Evolutionary conservation across 2,888 invertebrate genomes (phyloP).

Genomic region (Exephanes ischioxanthus): DNA sequence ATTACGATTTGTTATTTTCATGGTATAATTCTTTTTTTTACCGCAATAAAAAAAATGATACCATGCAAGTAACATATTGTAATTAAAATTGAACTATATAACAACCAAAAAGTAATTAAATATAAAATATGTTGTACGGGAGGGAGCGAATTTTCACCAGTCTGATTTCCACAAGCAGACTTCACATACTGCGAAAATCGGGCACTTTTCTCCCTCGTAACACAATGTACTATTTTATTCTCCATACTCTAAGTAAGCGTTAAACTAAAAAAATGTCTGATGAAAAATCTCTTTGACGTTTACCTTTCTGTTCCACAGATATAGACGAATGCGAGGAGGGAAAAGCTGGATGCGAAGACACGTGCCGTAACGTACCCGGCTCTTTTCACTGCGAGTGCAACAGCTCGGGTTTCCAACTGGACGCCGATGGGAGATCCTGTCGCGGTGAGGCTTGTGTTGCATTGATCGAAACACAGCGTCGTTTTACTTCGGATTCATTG

Average conservation of each 20-base stretch:
- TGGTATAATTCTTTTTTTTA: no score
- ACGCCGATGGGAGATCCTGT: slow-evolving; percentile 85
- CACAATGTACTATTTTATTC: background rate
- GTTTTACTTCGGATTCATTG: background rate
- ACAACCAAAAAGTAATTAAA: no score
- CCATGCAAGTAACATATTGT: no score
- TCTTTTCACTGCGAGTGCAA: slow-evolving; percentile 87
- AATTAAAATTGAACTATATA: no score
- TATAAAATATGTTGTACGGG: no score
- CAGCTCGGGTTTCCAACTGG: slow-evolving; percentile 85
- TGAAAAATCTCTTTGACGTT: background rate
- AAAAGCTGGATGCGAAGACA: slow-evolving; percentile 86
- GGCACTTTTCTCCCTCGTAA: no score
- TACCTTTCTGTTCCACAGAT: slow-evolving; percentile 82
- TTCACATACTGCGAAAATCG: no score
- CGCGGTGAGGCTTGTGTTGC: slow-evolving; percentile 83
- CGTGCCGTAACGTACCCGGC: slow-evolving; percentile 87
- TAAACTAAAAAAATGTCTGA: background rate
- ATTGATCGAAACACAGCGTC: slow-evolving; percentile 9
- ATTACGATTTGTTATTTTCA: no score
- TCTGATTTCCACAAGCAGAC: no score
- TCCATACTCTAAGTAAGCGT: background rate
- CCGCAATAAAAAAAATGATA: no score
- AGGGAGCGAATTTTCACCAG: background rate
- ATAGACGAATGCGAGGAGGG: slow-evolving; percentile 87